Conservation (phyloP, 2,888 invertebrate genomes). For the Gari tellinella region DNA sequence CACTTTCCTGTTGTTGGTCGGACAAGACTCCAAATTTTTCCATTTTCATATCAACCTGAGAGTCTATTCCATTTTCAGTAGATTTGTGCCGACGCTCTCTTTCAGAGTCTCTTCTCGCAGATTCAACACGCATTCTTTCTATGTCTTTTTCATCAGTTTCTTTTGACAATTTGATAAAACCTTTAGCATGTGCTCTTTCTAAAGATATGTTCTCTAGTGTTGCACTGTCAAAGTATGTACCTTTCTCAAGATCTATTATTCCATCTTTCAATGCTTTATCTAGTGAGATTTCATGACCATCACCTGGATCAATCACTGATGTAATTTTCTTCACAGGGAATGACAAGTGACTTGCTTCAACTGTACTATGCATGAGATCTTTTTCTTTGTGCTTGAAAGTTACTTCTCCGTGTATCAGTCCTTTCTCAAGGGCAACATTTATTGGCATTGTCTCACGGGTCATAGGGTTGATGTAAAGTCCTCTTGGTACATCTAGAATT, state of each 20-base stretch:
- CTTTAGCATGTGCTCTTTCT: constrained; percentile 92
- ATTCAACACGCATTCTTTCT: constrained; percentile 68
- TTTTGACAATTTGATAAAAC: constrained; percentile 85
- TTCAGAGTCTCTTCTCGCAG: constrained; percentile 50
- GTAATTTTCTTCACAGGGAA: constrained; percentile 75
- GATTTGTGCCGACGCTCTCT: constrained; percentile 54
- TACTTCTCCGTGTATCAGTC: constrained; percentile 87
- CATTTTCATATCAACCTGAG: constrained; percentile 77
- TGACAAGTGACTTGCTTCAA: constrained; percentile 68
- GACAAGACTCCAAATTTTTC: constrained; percentile 70
- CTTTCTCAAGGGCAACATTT: constrained; percentile 91
- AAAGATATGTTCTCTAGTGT: constrained; percentile 92
- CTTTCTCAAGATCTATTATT: constrained; percentile 85
- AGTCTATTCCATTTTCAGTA: constrained; percentile 61
- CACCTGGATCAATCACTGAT: constrained; percentile 90
- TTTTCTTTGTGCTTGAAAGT: constrained; percentile 74
- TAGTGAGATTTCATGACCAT: constrained; percentile 85
- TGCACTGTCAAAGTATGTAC: constrained; percentile 93
- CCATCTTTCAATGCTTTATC: constrained; percentile 78
- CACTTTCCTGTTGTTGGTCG: constrained; percentile 48
- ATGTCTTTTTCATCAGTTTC: constrained; percentile 72
- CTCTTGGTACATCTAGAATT: constrained; percentile 91
- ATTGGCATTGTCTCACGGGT: constrained; percentile 91
- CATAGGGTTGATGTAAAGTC: constrained; percentile 88
- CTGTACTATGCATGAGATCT: constrained; percentile 75